These are phyloP conservation scores for Morone chrysops DNA, from an alignment of 2,113 vertebrate species.

Conservation along the genomic window DNA sequence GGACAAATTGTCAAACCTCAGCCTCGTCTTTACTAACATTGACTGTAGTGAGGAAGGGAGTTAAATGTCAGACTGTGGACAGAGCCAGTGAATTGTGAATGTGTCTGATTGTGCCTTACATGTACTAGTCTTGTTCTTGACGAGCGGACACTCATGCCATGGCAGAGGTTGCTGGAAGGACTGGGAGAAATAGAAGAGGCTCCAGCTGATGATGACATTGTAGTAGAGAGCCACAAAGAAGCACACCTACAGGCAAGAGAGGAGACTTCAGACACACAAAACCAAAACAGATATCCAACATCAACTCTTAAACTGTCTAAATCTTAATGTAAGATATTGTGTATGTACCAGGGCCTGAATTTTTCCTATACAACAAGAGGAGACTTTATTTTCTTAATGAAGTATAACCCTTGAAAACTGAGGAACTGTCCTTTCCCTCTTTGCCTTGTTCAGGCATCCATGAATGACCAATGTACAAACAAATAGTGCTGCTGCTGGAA, in stretches of 20 bases:
- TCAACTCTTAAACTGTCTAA: neutral
- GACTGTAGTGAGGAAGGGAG: neutral
- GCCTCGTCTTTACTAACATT: neutral
- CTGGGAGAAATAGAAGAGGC: conserved; percentile 98
- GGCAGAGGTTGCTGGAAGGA: conserved; percentile 97
- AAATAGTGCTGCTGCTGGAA: neutral
- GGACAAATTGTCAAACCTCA: conserved; percentile 11
- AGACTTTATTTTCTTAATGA: neutral
- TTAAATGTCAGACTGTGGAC: neutral
- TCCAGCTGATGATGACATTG: conserved; percentile 99
- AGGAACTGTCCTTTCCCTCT: neutral
- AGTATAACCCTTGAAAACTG: neutral
- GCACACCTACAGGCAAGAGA: conserved; percentile 87
- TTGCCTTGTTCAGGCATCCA: neutral
- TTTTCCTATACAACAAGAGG: neutral
- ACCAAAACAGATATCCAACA: neutral
- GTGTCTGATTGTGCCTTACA: conserved; percentile 83
- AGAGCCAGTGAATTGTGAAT: neutral
- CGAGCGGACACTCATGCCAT: conserved; percentile 95
- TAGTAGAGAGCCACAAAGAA: conserved; percentile 98
- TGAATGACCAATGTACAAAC: neutral
- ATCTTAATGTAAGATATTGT: neutral
- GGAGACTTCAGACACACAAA: neutral
- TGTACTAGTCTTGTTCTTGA: conserved; percentile 91
- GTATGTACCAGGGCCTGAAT: neutral